phyloP scores from a whole-genome alignment of 2,797 vertebrate species.

The Synaphobranchus kaupii region DNA sequence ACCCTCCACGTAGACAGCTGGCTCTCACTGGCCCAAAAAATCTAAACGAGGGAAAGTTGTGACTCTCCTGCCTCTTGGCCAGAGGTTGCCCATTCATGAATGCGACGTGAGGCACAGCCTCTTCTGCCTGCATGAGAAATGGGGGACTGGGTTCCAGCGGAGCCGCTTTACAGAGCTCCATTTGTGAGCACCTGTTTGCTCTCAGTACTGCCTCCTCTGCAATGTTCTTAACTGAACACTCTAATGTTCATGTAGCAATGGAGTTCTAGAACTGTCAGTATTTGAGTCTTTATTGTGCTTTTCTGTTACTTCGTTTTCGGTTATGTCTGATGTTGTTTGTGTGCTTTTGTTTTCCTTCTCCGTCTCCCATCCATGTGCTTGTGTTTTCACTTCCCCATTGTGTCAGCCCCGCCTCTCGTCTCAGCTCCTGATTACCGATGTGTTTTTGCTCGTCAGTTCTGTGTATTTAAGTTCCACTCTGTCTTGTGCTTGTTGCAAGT shows the following conservation, averaged over 20 bases:
- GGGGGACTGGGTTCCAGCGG: not conserved
- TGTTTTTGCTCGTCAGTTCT: no score
- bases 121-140: constrained; percentile 2
- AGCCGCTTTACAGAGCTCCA: not conserved
- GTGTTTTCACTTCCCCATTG: no score
- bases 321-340: no score
- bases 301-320: no score
- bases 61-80: not conserved
- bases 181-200: not conserved
- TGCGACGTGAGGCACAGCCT: not conserved
- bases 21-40: constrained; percentile 2
- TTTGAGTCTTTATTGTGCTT: no score
- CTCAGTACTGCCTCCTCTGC: constrained; percentile 9
- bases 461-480: no score
- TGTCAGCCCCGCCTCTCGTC: no score
- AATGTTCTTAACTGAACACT: not conserved
- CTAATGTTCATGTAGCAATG: not conserved
- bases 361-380: no score
- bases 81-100: not conserved
- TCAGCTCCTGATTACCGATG: no score
- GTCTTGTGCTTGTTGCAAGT: no score
- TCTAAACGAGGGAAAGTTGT: not conserved
- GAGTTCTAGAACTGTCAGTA: no score
- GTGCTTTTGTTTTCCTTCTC: no score
- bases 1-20: not conserved